phyloP scores from a whole-genome alignment of 2,797 vertebrate species.

The Sebastes minor region DNA sequence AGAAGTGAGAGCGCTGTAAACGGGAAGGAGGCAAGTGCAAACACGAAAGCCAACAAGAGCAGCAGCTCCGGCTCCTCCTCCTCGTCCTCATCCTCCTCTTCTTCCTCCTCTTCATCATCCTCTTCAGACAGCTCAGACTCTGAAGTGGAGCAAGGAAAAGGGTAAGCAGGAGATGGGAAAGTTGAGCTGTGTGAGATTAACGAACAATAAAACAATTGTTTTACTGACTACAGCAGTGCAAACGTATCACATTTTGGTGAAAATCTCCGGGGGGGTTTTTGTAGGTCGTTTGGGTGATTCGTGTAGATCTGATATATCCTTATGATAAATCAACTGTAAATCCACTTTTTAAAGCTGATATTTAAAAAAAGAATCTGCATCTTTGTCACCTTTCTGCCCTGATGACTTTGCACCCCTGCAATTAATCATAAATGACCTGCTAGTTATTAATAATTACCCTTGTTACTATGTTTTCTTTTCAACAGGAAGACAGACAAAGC shows the following conservation, averaged over 20 bases:
- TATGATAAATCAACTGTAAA: neutral
- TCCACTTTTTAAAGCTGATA: neutral
- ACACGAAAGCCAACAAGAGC: conserved; percentile 57
- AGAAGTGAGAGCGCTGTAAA: conserved; percentile 57
- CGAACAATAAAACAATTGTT: neutral
- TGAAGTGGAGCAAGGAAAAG: conserved; percentile 73
- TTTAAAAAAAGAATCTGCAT: neutral
- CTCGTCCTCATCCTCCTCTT: conserved; percentile 72
- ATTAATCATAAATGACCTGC: neutral
- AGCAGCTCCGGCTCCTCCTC: conserved; percentile 82
- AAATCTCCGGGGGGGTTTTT: no score
- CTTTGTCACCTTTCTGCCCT: neutral
- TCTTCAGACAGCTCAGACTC: conserved; percentile 85
- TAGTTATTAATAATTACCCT: neutral
- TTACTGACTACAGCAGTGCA: neutral
- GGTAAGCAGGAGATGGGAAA: conserved; percentile 58
- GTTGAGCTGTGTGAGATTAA: neutral
- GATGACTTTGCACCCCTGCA: neutral
- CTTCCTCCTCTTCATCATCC: conserved; percentile 74
- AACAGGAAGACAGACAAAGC: conserved; percentile 53
- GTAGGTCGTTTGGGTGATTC: no score
- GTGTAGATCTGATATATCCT: neutral
- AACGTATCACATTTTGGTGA: no score
- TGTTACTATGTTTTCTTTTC: neutral
- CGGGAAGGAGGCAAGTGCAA: conserved; percentile 60